Evolutionary conservation across 2,797 vertebrate genomes (phyloP).

Genomic region (Oreochromis grahami): DNA sequence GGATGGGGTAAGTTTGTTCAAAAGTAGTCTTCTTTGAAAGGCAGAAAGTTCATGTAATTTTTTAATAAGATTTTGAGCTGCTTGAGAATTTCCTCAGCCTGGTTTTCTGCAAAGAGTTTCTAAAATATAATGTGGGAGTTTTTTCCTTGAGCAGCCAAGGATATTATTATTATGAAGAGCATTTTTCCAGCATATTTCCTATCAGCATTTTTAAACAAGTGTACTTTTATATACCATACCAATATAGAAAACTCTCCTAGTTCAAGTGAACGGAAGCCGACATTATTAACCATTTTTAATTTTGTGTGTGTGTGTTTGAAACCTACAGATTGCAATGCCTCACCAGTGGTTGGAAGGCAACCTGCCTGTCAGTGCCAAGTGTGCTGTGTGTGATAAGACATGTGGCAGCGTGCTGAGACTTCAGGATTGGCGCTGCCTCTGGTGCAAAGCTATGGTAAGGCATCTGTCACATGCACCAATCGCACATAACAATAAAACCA

Average conservation of each 20-base stretch:
- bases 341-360: slow-evolving; percentile 99
- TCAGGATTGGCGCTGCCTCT: slow-evolving; percentile 98
- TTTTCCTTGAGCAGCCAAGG: neutral
- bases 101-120: neutral
- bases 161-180: neutral
- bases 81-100: neutral
- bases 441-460: slow-evolving; percentile 97
- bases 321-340: slow-evolving; percentile 91
- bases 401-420: slow-evolving; percentile 95
- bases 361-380: slow-evolving; percentile 96
- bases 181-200: neutral
- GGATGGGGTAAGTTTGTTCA: slow-evolving; percentile 83
- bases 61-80: neutral
- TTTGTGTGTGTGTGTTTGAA: neutral
- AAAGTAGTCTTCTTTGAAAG: neutral
- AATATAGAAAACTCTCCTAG: neutral
- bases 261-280: neutral
- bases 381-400: slow-evolving; percentile 96
- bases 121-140: neutral
- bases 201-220: too few relatives aligned
- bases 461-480: neutral
- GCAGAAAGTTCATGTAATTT: neutral
- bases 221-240: neutral
- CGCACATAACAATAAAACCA: neutral
- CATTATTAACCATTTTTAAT: neutral